Conservation (phyloP, 2,797 vertebrate genomes). For the Trichosurus vulpecula region DNA sequence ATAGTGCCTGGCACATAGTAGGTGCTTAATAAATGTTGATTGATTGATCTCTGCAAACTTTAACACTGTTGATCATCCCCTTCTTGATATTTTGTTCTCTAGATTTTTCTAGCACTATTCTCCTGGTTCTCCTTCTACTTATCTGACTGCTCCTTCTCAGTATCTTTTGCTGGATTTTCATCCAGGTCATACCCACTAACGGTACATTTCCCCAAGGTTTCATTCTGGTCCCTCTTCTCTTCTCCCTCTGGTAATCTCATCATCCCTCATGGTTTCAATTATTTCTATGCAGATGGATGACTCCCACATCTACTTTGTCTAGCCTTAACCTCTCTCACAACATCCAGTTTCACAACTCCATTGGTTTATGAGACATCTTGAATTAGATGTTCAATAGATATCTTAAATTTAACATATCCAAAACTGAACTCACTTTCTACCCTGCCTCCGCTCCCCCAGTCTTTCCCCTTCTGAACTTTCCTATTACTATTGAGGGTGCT, state of each 20-base stretch:
- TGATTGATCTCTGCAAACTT: not conserved
- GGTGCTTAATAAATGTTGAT: not conserved
- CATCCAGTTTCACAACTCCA: not conserved
- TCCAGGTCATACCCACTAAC: not conserved
- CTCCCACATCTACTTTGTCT: not conserved
- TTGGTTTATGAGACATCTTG: not conserved
- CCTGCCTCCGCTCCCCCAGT: not conserved
- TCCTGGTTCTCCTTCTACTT: not conserved
- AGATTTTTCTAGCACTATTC: not conserved
- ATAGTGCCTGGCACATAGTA: not conserved
- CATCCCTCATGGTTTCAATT: not conserved
- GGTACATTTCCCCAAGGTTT: not conserved
- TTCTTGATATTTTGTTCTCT: not conserved
- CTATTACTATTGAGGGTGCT: not conserved
- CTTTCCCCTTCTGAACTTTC: not conserved
- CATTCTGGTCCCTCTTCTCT: not conserved
- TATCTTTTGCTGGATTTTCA: not conserved
- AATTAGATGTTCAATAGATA: not conserved
- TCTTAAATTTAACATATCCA: not conserved
- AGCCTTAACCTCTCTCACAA: not conserved
- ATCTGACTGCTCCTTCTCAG: not conserved
- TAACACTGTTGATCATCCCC: not conserved
- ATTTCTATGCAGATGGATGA: not conserved
- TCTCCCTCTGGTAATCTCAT: not conserved
- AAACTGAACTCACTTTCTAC: not conserved